Conservation (phyloP, 2,888 invertebrate genomes). For the Lochmaea capreae region DNA sequence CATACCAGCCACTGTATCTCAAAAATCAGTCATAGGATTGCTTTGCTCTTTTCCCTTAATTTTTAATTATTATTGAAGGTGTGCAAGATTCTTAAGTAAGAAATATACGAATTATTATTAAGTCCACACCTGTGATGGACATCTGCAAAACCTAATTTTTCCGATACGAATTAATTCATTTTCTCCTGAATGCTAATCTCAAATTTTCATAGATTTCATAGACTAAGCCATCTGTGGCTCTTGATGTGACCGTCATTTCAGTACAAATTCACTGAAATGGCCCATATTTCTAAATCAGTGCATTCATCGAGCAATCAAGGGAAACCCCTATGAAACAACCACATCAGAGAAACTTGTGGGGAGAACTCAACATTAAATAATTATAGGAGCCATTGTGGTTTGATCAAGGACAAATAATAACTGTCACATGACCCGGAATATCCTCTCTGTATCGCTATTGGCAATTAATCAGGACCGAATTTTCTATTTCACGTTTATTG, state of each 20-base stretch:
- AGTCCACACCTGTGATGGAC: too few relatives aligned
- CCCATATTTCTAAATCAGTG: not conserved
- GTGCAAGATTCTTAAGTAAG: too few relatives aligned
- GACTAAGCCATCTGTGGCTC: not conserved
- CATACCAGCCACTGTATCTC: too few relatives aligned
- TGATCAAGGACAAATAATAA: not conserved
- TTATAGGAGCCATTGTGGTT: not conserved
- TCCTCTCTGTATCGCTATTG: not conserved
- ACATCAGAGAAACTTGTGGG: constrained; percentile 5
- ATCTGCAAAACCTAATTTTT: too few relatives aligned
- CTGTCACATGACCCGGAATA: not conserved
- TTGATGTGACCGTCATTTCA: constrained; percentile 1
- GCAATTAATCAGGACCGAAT: not conserved
- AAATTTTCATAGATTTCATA: not conserved
- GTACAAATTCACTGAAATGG: not conserved
- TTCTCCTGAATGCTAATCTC: not conserved
- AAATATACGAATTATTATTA: too few relatives aligned
- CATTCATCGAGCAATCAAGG: constrained; percentile 1
- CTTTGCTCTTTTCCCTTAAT: too few relatives aligned
- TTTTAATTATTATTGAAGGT: too few relatives aligned
- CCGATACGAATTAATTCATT: not conserved
- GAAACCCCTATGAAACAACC: not conserved
- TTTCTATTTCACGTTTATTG: not conserved
- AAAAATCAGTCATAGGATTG: too few relatives aligned
- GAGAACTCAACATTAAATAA: constrained; percentile 1